phyloP scores from a whole-genome alignment of 2,113 vertebrate genomes.

The Alethe diademata region DNA sequence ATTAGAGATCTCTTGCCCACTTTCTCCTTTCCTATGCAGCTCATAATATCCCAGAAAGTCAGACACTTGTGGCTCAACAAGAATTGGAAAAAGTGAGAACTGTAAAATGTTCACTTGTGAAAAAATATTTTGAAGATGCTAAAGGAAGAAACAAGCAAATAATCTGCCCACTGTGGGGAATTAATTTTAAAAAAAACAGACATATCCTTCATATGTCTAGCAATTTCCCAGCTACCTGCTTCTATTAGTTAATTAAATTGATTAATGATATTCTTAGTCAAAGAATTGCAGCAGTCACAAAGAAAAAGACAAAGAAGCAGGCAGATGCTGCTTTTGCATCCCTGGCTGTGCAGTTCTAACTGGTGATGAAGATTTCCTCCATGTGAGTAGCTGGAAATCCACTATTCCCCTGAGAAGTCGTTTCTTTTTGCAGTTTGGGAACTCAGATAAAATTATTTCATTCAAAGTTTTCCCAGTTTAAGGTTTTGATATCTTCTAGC shows the following conservation, averaged over 20 bases:
- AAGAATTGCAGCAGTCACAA: neutral
- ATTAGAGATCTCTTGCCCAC: neutral
- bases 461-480: neutral
- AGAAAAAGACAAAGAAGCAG: neutral
- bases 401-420: neutral
- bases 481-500: neutral
- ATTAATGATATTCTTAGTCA: neutral
- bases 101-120: neutral
- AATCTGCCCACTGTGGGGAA: neutral
- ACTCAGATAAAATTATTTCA: neutral
- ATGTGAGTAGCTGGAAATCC: neutral
- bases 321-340: neutral
- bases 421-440: neutral
- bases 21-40: neutral
- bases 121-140: neutral
- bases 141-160: neutral
- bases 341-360: neutral
- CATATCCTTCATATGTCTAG: neutral
- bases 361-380: neutral
- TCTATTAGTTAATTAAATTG: neutral
- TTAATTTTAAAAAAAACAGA: neutral
- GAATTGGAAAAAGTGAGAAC: fast-evolving
- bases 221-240: neutral
- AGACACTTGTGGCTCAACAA: neutral
- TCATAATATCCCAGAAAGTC: neutral